Evolutionary conservation across 1,140 invertebrate species (phyloP).

Genomic region (Neotoxoptera formosana): DNA sequence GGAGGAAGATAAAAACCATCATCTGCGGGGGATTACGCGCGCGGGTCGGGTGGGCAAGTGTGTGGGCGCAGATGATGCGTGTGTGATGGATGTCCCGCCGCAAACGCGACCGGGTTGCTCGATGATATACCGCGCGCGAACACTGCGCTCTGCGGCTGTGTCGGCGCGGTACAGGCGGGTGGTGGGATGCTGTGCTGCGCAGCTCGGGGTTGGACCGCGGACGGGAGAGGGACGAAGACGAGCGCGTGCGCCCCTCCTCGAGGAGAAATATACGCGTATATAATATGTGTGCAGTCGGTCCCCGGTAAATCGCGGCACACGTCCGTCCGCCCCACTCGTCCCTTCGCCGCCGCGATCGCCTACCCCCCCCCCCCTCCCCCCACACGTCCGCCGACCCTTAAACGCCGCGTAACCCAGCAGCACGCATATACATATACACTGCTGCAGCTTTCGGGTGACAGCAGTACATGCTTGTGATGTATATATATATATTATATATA

Average conservation of each 20-base stretch:
- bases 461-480: not conserved
- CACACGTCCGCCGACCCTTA: not conserved
- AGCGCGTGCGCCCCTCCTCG: not conserved
- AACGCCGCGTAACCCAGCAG: not conserved
- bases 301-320: not conserved
- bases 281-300: not conserved
- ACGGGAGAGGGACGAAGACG: not conserved
- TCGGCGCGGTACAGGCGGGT: too few relatives aligned
- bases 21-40: not conserved
- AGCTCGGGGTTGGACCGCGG: not conserved
- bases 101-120: slow-evolving; percentile 10
- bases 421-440: not conserved
- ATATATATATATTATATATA: too few relatives aligned
- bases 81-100: not conserved
- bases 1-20: not conserved
- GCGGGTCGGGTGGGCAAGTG: too few relatives aligned
- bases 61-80: not conserved
- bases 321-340: not conserved
- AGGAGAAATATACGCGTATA: too few relatives aligned
- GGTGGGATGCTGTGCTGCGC: not conserved
- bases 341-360: not conserved
- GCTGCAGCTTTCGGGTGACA: not conserved
- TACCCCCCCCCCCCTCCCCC: too few relatives aligned
- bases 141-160: not conserved
- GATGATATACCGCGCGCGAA: not conserved